Conservation (phyloP, 2,888 invertebrate species). For the Keiferia lycopersicella region DNA sequence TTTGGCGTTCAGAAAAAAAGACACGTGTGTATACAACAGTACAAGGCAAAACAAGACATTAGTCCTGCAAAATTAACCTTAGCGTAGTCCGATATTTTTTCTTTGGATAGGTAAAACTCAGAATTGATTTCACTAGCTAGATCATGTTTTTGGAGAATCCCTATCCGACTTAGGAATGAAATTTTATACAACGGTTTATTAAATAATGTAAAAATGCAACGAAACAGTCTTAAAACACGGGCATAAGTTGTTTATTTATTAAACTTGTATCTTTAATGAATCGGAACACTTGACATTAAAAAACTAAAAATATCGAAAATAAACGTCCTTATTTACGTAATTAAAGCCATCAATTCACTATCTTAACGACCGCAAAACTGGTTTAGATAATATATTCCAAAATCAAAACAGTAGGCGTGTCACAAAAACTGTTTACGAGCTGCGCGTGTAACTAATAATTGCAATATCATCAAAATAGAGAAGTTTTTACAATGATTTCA, state of each 20-base stretch:
- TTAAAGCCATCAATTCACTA: not conserved
- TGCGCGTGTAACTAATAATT: not conserved
- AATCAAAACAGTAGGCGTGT: slow-evolving; percentile 32
- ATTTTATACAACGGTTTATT: too few species aligned
- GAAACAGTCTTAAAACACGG: too few species aligned
- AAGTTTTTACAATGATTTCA: slow-evolving; percentile 37
- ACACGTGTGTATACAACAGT: not conserved
- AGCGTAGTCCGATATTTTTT: too few species aligned
- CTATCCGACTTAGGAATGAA: too few species aligned
- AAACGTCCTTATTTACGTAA: slow-evolving; percentile 1
- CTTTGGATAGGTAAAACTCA: too few species aligned
- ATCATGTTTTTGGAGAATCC: too few species aligned
- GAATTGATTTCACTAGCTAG: too few species aligned
- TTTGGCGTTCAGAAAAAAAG: slow-evolving; percentile 1
- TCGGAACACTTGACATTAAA: not conserved
- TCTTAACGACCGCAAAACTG: slow-evolving; percentile 10
- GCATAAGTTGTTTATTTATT: too few species aligned
- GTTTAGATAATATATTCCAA: slow-evolving; percentile 28
- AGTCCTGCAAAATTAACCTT: too few species aligned
- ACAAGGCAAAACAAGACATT: not conserved
- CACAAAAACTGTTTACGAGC: slow-evolving; percentile 5
- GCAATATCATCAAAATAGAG: slow-evolving; percentile 12
- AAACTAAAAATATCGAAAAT: not conserved
- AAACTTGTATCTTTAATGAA: not conserved
- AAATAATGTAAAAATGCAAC: too few species aligned